Conservation (phyloP, 2,888 invertebrate species). For the Drosophila robusta region DNA sequence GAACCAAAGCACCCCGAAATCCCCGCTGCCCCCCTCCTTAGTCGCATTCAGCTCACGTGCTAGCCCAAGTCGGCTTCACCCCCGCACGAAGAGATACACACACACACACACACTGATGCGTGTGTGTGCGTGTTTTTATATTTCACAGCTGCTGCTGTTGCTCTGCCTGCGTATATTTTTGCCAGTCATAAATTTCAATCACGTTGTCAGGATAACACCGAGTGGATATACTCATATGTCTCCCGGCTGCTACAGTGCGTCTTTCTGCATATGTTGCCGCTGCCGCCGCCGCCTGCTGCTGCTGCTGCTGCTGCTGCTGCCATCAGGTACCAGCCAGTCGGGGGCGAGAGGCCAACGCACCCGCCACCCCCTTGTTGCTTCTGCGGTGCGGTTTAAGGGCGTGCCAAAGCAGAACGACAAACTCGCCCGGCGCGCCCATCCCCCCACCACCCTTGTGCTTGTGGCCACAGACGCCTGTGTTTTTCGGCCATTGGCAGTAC, state of each 20-base stretch:
- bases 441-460: constrained; percentile 15
- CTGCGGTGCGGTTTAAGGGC: constrained; percentile 59
- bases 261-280: constrained; percentile 64
- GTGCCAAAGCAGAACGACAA: constrained; percentile 58
- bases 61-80: constrained; percentile 3
- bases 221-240: constrained; percentile 78
- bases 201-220: constrained; percentile 80
- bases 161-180: constrained; percentile 61
- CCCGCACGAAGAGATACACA: neutral
- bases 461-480: constrained; percentile 45
- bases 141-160: constrained; percentile 48
- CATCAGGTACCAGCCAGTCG: constrained; percentile 54
- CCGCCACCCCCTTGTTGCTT: constrained; percentile 27
- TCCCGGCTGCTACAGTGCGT: constrained; percentile 30
- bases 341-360: constrained; percentile 3
- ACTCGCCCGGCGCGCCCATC: constrained; percentile 9
- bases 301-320: constrained; percentile 17
- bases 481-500: constrained; percentile 50
- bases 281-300: constrained; percentile 43
- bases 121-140: constrained; percentile 16
- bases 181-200: constrained; percentile 81
- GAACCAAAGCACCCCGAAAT: constrained; percentile 13
- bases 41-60: constrained; percentile 70
- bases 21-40: constrained; percentile 7
- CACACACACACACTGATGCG: no score